Base-by-base conservation (phyloP, 2,113 vertebrate species). In the Quiscalus mexicanus region DNA sequence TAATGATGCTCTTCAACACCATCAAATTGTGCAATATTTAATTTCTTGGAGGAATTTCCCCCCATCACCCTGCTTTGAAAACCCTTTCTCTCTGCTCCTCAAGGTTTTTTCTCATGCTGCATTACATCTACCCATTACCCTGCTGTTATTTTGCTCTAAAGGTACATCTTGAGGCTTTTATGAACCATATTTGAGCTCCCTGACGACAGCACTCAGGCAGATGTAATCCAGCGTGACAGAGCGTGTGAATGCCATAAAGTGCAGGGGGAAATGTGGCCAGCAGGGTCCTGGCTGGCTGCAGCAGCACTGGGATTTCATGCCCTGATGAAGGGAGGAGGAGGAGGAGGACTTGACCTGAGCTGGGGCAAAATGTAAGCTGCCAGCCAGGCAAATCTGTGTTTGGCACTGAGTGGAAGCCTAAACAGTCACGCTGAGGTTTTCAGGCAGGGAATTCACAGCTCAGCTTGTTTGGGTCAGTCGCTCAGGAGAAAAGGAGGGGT, bases 181-280 rank as follows among this genome's bases (percentile, higher is more conserved):
- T 0, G 12, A 89, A 70, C 64, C 42, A 21, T 45, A 33, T 75
- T 93, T 3, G 14, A 91, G 82, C 62, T 87, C 92, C 68, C 81
- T 63, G 74, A 58, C 0, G 0, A 90, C 12, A 6, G 82, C 11
- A 0, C 55, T 63, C 0, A 0, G 69, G 78, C 2, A 0, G 74
- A 67, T 35, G 35, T 70, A 82, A 82, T 39, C 22, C n/a, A 31
- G 64, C 0, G 0, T 59, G 78, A 84, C 70, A 71, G 90, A 22
- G 25, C 2, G 0, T n/a, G 47, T 59, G 78, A 85, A 16, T 18
- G 78, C 74, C 78, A 39, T 25, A 5, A 78, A 95, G 33, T 42
- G 56, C 69, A 59, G 60, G 70, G 62, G 59, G n/a, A 49, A 42
- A 22, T 27, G 35, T 62, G 74, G 35, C 64, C 4, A 6, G 47